phyloP scores from a whole-genome alignment of 2,888 invertebrate genomes.

The Pachymerium ferrugineum region DNA sequence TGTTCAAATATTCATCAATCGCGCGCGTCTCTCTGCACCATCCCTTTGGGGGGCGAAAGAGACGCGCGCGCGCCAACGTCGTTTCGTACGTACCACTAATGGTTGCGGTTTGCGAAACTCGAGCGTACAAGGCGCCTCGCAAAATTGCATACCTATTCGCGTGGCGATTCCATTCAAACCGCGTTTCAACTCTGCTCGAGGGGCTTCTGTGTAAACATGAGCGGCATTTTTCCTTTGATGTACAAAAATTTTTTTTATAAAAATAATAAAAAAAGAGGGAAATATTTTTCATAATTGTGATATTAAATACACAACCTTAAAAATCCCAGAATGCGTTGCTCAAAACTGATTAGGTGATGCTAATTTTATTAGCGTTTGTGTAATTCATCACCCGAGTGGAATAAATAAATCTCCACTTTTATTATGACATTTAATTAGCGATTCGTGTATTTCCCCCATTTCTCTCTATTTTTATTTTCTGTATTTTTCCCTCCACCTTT shows the following conservation, averaged over 20 bases:
- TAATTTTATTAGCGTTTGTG: not conserved
- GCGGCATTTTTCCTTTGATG: not conserved
- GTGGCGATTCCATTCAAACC: not conserved
- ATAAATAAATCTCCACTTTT: not conserved
- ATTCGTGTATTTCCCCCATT: not conserved
- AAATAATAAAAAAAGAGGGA: not conserved
- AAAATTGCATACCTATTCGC: not conserved
- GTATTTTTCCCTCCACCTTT: not conserved
- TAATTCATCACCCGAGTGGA: not conserved
- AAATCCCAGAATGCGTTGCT: not conserved
- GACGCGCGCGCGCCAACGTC: not conserved
- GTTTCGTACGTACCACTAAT: not conserved
- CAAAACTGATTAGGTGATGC: not conserved
- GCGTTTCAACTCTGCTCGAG: not conserved
- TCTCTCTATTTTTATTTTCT: not conserved
- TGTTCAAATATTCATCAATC: slow-evolving; percentile 13
- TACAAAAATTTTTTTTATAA: not conserved
- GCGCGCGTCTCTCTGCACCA: not conserved
- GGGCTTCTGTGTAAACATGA: not conserved
- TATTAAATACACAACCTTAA: too few species aligned
- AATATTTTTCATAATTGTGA: too few species aligned
- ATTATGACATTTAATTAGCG: not conserved
- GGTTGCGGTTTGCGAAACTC: not conserved
- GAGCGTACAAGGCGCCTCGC: not conserved
- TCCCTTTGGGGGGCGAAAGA: not conserved